Conservation (phyloP, 2,113 vertebrate genomes). For the Anseranas semipalmata region DNA sequence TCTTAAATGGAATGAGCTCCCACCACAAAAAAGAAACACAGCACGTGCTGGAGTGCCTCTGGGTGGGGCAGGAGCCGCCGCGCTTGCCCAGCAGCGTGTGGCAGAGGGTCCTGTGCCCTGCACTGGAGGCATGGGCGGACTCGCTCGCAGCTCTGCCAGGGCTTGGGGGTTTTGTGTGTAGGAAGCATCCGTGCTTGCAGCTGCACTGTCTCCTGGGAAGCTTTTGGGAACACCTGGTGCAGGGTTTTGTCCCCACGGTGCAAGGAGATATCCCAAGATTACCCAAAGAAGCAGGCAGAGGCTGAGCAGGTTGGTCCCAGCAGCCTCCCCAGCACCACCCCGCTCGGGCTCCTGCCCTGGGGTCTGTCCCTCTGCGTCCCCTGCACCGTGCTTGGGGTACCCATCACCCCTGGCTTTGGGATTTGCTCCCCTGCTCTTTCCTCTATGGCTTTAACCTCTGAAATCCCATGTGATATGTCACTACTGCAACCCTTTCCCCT, state of each 20-base stretch:
- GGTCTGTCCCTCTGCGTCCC: accelerated
- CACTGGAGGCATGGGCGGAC: accelerated
- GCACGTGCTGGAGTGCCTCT: neutral
- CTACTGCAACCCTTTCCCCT: neutral
- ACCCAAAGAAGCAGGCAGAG: neutral
- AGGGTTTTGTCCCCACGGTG: accelerated
- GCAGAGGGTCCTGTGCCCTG: neutral
- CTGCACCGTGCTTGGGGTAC: neutral
- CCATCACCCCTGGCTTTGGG: neutral
- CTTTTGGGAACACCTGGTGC: too few relatives aligned
- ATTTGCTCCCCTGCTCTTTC: neutral
- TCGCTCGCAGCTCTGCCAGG: accelerated
- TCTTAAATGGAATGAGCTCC: neutral
- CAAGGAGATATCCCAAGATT: neutral
- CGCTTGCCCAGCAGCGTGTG: neutral
- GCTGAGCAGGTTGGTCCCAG: neutral
- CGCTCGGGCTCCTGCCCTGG: neutral
- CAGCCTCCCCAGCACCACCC: accelerated
- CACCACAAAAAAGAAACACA: neutral
- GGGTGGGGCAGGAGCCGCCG: too few relatives aligned
- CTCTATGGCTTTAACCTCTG: neutral
- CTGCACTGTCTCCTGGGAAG: neutral
- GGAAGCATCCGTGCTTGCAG: accelerated
- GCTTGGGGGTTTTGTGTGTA: accelerated
- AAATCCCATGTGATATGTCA: neutral